Base-by-base conservation (phyloP, 2,888 invertebrate species). In the Tortricodes alternella region DNA sequence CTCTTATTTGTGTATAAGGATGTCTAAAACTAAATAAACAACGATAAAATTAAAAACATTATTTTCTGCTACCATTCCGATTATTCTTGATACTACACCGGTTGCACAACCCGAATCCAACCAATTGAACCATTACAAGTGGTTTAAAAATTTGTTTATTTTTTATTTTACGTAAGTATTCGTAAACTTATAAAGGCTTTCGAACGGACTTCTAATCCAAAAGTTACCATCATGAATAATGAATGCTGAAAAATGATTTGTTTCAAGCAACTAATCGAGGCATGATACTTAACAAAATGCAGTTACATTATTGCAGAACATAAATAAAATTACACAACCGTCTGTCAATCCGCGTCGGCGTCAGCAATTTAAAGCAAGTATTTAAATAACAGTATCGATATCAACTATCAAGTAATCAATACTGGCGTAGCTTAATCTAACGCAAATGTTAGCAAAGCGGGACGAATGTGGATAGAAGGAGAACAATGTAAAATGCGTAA, bases 401-500 rank as follows among this genome's bases (percentile, higher is more conserved):
- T 41, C 34, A 34, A 24, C 39, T 43, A 55, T 41, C 48, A 24
- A 29, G 55, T 49, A 49, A 55, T 55, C 34, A 16, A 49, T 41
- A 55, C 35, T 24, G 15, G 6, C 9, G 27, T n/a, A 16, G 55
- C 15, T 24, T 15, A 34, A 43, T 8, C 23, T 50, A 18, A 56
- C 38, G 44, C 50, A 32, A 50, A 38, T 55, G 13, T 34, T 35
- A 11, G 27, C 16, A 18, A 44, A 21, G 44, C 52, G 24, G 37
- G 43, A 46, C 29, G 23, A 23, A 41, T 16, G 21, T 50, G 44
- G 55, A 59, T 32, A 46, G 19, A 48, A 49, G 53, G 51, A 62
- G 59, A 61, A 65, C 61, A 62, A 63, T 64, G 60, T 61, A 49
- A 51, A 64, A 62, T 60, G 48, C 52, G 58, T 61, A 58, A 41